Conservation (phyloP, 1,140 invertebrate species). For the Brachionus angularis region DNA sequence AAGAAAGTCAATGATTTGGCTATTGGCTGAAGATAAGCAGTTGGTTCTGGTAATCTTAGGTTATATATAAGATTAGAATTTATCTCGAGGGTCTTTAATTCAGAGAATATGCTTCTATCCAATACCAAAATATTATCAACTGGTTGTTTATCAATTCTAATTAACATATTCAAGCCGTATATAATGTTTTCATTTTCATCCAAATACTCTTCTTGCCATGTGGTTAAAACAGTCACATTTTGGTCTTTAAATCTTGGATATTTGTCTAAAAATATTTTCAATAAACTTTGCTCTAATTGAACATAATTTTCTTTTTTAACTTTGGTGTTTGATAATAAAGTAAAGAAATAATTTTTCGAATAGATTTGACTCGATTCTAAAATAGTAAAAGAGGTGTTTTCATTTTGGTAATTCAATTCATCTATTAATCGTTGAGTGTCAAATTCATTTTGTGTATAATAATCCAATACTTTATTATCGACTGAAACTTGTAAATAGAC, state of each 20-base stretch:
- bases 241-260: conserved; percentile 24
- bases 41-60: background rate
- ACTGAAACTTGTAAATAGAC: conserved; percentile 30
- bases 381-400: conserved; percentile 13
- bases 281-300: background rate
- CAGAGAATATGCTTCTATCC: background rate
- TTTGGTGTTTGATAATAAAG: background rate
- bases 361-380: conserved; percentile 26
- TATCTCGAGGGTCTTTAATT: background rate
- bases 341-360: conserved; percentile 40
- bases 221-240: conserved; percentile 8
- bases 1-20: conserved; percentile 11
- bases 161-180: conserved; percentile 27
- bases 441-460: conserved; percentile 40
- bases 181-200: background rate
- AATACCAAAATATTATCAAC: conserved; percentile 1
- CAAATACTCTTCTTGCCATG: conserved; percentile 6
- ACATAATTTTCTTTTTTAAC: conserved; percentile 5
- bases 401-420: conserved; percentile 27
- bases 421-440: conserved; percentile 19
- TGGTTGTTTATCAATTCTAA: conserved; percentile 16
- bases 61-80: background rate
- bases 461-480: conserved; percentile 15
- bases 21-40: conserved; percentile 6
- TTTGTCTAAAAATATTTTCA: conserved; percentile 15